A percentile compares a stretch with the other conserved stretches of the same genome.
These are phyloP conservation scores for Heliconius hewitsoni DNA, from an alignment of 1,140 invertebrate species.

Conservation along the genomic window DNA sequence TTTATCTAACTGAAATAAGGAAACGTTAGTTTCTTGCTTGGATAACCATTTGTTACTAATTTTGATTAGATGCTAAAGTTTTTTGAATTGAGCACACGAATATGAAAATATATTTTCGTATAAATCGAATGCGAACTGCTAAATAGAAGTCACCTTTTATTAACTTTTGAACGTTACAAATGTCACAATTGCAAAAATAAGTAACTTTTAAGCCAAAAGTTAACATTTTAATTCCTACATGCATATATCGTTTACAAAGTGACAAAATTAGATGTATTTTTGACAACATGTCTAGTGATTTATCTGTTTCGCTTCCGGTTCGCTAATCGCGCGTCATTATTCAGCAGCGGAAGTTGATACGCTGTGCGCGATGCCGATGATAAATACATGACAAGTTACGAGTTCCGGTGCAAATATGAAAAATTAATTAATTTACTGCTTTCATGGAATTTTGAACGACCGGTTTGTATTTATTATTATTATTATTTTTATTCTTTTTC, in stretches of 20 bases:
- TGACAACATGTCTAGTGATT: constrained; percentile 26
- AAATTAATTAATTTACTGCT: background rate
- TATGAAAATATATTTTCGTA: background rate
- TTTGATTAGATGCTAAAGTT: background rate
- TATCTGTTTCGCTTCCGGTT: constrained; percentile 19
- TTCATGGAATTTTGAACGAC: background rate
- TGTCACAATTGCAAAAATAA: background rate
- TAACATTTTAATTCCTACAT: background rate
- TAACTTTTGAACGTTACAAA: background rate
- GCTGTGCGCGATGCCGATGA: constrained; percentile 27
- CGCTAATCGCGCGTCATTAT: constrained; percentile 39
- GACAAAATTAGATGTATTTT: constrained; percentile 4
- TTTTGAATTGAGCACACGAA: background rate
- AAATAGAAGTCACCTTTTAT: no score
- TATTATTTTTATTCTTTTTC: no score
- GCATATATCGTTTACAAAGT: background rate
- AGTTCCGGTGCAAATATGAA: background rate
- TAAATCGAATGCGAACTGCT: no score
- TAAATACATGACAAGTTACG: constrained; percentile 27
- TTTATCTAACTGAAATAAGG: constrained; percentile 2
- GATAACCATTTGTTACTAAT: background rate
- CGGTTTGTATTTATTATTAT: no score
- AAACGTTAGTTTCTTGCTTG: background rate
- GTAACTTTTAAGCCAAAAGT: background rate
- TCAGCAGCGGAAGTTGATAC: constrained; percentile 38